These are phyloP conservation scores for Camponotus floridanus DNA, from an alignment of 1,140 invertebrate species.

Conservation along the genomic window DNA sequence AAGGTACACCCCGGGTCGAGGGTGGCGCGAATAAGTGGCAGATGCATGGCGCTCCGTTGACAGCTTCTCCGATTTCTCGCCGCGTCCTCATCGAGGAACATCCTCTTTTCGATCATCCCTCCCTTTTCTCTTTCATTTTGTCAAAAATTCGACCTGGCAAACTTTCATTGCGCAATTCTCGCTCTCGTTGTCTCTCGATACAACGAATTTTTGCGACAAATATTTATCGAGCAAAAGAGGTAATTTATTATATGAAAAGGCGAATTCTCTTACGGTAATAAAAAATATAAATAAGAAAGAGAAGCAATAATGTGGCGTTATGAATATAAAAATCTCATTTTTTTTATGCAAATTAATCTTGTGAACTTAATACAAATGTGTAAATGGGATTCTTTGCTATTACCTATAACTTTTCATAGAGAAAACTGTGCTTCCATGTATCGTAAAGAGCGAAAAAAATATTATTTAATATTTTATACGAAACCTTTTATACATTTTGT, in stretches of 20 bases:
- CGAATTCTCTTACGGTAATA: not conserved
- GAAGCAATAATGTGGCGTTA: not conserved
- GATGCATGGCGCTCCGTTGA: slow-evolving; percentile 82
- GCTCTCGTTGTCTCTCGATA: not conserved
- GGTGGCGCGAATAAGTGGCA: slow-evolving; percentile 80
- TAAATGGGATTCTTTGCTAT: not conserved
- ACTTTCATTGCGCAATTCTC: not conserved
- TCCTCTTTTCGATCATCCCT: slow-evolving; percentile 2
- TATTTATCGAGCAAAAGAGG: not conserved
- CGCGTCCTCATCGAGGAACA: slow-evolving; percentile 20
- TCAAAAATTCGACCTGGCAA: not conserved
- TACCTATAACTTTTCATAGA: no score
- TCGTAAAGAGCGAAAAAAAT: not conserved
- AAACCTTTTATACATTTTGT: not conserved
- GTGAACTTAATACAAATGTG: slow-evolving; percentile 6
- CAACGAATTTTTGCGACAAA: not conserved
- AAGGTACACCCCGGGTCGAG: slow-evolving; percentile 76
- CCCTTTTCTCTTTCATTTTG: not conserved
- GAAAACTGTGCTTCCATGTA: not conserved
- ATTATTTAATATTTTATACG: not conserved
- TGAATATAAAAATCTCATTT: not conserved
- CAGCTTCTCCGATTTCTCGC: slow-evolving; percentile 81
- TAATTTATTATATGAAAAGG: not conserved
- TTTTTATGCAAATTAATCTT: not conserved
- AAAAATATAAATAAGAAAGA: slow-evolving; percentile 1